Evolutionary conservation across 2,797 vertebrate genomes (phyloP).

Genomic region (Schizopygopsis pylzovi): DNA sequence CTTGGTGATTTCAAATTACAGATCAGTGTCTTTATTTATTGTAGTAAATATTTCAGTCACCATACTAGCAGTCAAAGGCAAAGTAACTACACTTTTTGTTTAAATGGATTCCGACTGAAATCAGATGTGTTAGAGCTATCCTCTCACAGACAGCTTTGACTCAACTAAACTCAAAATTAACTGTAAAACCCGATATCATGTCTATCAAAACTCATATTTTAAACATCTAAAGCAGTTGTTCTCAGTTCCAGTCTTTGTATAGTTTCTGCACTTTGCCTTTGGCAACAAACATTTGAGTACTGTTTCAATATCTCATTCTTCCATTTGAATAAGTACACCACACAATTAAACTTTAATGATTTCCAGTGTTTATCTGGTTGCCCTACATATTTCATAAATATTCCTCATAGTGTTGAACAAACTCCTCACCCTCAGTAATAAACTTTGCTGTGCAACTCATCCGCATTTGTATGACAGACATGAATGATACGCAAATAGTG

Average conservation of each 20-base stretch:
- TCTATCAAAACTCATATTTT: neutral
- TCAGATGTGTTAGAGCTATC: neutral
- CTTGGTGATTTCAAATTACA: neutral
- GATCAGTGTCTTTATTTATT: neutral
- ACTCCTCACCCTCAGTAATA: neutral
- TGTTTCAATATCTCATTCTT: neutral
- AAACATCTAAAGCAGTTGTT: neutral
- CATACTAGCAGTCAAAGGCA: neutral
- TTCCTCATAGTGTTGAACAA: neutral
- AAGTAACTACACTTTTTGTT: neutral
- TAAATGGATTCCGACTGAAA: neutral
- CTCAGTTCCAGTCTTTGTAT: neutral
- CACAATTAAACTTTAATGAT: slow-evolving; percentile 9
- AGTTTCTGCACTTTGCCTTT: neutral
- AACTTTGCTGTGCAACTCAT: neutral
- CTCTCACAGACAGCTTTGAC: neutral
- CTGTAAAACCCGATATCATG: neutral
- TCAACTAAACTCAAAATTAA: neutral
- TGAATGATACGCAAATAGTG: neutral
- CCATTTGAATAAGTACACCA: neutral
- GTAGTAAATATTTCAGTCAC: neutral
- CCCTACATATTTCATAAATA: neutral
- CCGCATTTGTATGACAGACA: neutral
- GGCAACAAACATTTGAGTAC: neutral
- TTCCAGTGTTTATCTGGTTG: neutral